phyloP scores from a whole-genome alignment of 2,113 vertebrate genomes.

The Scatophagus argus region DNA sequence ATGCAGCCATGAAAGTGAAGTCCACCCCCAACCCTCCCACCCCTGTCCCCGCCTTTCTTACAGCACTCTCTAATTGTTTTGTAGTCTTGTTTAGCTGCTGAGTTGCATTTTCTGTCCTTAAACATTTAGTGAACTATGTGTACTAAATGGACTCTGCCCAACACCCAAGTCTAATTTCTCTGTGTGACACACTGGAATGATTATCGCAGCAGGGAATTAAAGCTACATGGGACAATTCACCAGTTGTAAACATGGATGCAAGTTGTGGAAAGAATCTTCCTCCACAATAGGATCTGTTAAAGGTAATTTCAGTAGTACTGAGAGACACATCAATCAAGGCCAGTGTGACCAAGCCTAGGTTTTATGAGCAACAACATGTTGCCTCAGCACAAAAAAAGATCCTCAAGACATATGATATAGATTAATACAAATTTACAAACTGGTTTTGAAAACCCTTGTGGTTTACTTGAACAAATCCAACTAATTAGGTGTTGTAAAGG shows the following conservation, averaged over 20 bases:
- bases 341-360: constrained; percentile 7
- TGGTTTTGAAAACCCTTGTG: neutral
- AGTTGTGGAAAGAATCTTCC: constrained; percentile 54
- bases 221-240: constrained; percentile 58
- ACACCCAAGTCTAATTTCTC: constrained; percentile 62
- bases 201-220: constrained; percentile 64
- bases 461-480: neutral
- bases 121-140: constrained; percentile 41
- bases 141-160: constrained; percentile 50
- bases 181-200: constrained; percentile 70
- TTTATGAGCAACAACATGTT: neutral
- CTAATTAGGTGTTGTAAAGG: neutral
- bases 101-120: constrained; percentile 66
- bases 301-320: neutral
- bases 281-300: neutral
- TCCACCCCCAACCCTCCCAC: neutral
- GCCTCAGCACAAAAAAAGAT: neutral
- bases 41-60: neutral
- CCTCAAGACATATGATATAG: neutral
- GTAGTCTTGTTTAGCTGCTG: constrained; percentile 45
- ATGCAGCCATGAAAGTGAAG: constrained; percentile 26
- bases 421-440: neutral
- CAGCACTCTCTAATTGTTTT: constrained; percentile 29
- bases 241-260: constrained; percentile 63
- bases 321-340: constrained; percentile 9